Percentiles rank a stretch among this genome's conserved stretches.
phyloP scores from a whole-genome alignment of 1,140 invertebrate genomes.

The Melitaea cinxia region DNA sequence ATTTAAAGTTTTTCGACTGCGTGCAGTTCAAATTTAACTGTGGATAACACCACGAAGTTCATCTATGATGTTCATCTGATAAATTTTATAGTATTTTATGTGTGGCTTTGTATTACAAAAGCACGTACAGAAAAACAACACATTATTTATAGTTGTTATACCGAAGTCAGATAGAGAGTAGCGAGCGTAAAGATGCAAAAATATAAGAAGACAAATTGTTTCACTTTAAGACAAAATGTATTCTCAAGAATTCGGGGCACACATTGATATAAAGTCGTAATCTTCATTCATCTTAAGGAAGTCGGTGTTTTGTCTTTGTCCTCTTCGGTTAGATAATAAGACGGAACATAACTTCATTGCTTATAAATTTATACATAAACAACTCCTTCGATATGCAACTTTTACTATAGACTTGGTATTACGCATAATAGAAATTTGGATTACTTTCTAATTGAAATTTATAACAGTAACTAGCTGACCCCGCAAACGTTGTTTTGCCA shows the following conservation, averaged over 20 bases:
- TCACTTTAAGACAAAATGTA: constrained; percentile 1
- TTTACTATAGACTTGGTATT: too few species aligned
- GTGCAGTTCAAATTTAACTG: too few species aligned
- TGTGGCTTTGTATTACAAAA: background rate
- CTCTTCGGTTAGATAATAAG: constrained; percentile 1
- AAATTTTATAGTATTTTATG: too few species aligned
- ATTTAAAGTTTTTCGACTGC: too few species aligned
- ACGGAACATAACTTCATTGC: background rate
- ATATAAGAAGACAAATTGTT: constrained; percentile 1
- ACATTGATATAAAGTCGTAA: constrained; percentile 17
- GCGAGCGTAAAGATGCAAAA: background rate
- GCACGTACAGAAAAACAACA: background rate
- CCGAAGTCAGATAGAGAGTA: background rate
- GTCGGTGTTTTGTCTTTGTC: constrained; percentile 20
- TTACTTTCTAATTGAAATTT: too few species aligned
- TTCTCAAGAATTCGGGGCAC: background rate
- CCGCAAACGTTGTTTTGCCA: too few species aligned
- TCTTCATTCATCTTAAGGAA: constrained; percentile 20
- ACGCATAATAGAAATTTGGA: too few species aligned
- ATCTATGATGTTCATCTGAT: too few species aligned
- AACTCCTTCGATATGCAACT: too few species aligned
- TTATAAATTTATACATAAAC: too few species aligned
- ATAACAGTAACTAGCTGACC: too few species aligned
- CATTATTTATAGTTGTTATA: background rate
- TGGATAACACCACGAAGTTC: too few species aligned